phyloP scores from a whole-genome alignment of 2,888 invertebrate species.

The Ophion costatus region DNA sequence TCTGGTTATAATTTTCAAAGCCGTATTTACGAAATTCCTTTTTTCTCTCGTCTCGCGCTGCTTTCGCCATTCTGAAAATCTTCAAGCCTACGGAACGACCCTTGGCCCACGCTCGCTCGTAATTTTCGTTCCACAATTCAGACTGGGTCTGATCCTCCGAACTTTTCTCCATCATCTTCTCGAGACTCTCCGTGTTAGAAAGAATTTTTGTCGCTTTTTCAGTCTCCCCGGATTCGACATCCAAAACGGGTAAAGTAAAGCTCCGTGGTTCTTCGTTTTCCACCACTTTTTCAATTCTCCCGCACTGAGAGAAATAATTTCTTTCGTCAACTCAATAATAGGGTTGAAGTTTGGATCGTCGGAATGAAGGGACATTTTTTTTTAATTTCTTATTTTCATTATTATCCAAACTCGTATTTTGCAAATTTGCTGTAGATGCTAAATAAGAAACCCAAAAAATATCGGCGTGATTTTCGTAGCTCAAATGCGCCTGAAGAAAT shows the following conservation, averaged over 20 bases:
- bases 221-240: background rate
- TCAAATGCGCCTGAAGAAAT: no score
- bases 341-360: no score
- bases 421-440: no score
- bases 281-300: background rate
- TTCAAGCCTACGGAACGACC: conserved; percentile 63
- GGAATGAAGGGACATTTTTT: no score
- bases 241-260: background rate
- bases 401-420: no score
- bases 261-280: background rate
- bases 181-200: background rate
- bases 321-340: background rate
- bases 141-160: conserved; percentile 48
- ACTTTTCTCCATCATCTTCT: conserved; percentile 1
- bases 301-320: background rate
- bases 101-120: conserved; percentile 58
- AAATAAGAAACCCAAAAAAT: no score
- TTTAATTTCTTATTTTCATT: no score
- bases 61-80: conserved; percentile 59
- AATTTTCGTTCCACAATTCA: conserved; percentile 51
- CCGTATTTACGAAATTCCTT: conserved; percentile 50
- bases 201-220: background rate
- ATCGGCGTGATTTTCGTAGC: no score
- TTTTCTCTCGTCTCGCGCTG: conserved; percentile 53
- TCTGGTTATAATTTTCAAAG: conserved; percentile 46